Percentiles rank a stretch among this genome's conserved stretches.
phyloP scores from a whole-genome alignment of 2,113 vertebrate genomes.

The Gulo gulo region DNA sequence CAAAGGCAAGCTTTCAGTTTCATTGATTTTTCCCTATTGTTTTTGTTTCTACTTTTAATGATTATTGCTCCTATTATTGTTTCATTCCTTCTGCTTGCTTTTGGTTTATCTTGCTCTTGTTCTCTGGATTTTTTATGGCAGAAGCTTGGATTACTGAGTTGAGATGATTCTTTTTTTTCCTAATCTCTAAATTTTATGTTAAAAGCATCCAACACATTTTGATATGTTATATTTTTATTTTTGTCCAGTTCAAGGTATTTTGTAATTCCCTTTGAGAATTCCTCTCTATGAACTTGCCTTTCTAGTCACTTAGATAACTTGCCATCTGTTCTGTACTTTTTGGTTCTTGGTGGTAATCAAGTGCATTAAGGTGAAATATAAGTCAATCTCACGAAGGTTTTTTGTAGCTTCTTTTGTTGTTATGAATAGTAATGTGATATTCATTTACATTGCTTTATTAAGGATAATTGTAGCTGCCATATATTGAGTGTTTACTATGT shows the following conservation, averaged over 20 bases:
- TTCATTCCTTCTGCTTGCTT: background rate
- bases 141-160: background rate
- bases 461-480: background rate
- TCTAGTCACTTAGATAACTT: background rate
- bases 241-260: background rate
- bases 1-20: background rate
- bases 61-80: background rate
- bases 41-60: background rate
- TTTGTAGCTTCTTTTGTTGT: background rate
- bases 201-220: background rate
- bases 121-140: background rate
- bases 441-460: background rate
- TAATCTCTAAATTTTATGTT: background rate
- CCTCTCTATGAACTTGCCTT: background rate
- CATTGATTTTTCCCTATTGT: background rate
- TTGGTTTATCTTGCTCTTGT: background rate
- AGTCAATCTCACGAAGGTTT: background rate
- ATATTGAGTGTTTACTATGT: background rate
- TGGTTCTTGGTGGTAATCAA: background rate
- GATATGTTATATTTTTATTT: background rate
- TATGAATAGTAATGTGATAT: background rate
- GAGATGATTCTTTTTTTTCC: background rate
- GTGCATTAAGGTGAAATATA: background rate
- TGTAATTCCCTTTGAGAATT: slow-evolving; percentile 4
- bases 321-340: background rate